Base-by-base conservation (phyloP, 2,113 vertebrate species). In the Cynoglossus semilaevis region DNA sequence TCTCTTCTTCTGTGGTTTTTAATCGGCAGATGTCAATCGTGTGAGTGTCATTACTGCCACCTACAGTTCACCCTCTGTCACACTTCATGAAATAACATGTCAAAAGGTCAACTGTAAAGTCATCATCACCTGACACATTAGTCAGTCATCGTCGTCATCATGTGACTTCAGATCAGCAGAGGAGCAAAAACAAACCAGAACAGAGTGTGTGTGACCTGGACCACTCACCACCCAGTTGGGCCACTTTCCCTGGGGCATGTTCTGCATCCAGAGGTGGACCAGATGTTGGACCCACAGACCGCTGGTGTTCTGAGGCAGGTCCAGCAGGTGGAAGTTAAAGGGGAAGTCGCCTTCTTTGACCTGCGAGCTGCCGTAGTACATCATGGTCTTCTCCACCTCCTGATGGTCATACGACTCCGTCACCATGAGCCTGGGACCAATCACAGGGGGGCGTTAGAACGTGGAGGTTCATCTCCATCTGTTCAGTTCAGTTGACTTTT, bases 191-290 rank as follows among this genome's bases (percentile, higher is more conserved):
- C 8, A 2, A 11, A 40, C 3, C 12, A 40, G 2, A 13, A 41
- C 9, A 38, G 12, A 11, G 9, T 11, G 9, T 52, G 15, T 16
- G 3, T 29, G 8, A 16, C 3, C 34, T 42, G 17, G 6, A 2
- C 8, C 14, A 71, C 93, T 91, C 86, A 98, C 97, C 93, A 86
- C 91, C 97, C 97, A 99, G 74, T 97, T 98, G 57, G 97, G 89
- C 97, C 97, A 99, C 50, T 91, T 90, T 61, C 94, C 95, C 49
- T 66, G 16, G 2, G 96, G 96, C 94, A 99, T 97, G 61, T 93
- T 95, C 63, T 80, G 72, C 95, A 99, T 96, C 97, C 97, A 99
- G 9, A 85, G 82, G 36, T 90, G 19, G 37, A 99, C 92, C 13
- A 90, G 86, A 51, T 92, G 76, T 79, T 88, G 89, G 60, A 88